A percentile compares a stretch with the other conserved stretches of the same genome.
Conservation (phyloP, 1,140 invertebrate species). For the Drosophila persimilis region DNA sequence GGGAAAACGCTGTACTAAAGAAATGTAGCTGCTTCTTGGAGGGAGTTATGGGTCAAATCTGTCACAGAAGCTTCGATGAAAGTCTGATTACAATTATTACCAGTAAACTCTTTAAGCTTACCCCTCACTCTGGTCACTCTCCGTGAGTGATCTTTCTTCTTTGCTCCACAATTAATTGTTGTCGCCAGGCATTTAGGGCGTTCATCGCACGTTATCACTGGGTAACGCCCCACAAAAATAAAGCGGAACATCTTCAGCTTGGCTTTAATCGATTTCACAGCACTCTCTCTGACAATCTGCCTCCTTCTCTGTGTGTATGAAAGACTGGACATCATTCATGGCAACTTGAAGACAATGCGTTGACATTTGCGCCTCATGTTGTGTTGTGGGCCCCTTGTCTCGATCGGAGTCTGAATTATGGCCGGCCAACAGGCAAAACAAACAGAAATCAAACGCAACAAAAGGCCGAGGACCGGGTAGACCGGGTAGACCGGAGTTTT, state of each 20-base stretch:
- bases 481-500: not conserved
- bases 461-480: slow-evolving; percentile 19
- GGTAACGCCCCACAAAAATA: slow-evolving; percentile 22
- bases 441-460: slow-evolving; percentile 65
- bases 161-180: slow-evolving; percentile 58
- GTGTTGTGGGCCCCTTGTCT: slow-evolving; percentile 38
- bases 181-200: slow-evolving; percentile 45
- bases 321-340: slow-evolving; percentile 51
- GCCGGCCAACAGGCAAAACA: slow-evolving; percentile 72
- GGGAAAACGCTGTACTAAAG: slow-evolving; percentile 15
- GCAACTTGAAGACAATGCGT: slow-evolving; percentile 61
- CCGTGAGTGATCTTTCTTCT: not conserved
- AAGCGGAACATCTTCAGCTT: slow-evolving; percentile 33
- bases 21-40: slow-evolving; percentile 21
- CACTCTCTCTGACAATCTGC: slow-evolving; percentile 10
- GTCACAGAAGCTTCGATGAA: not conserved
- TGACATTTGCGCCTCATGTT: slow-evolving; percentile 66
- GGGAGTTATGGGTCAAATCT: slow-evolving; percentile 34
- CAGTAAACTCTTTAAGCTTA: not conserved
- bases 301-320: not conserved
- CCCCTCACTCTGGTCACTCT: not conserved
- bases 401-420: slow-evolving; percentile 59
- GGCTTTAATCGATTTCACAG: slow-evolving; percentile 62
- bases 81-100: too few relatives aligned
- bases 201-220: slow-evolving; percentile 61